Evolutionary conservation across 2,797 vertebrate genomes (phyloP).

Genomic region (Manis crassicaudata): DNA sequence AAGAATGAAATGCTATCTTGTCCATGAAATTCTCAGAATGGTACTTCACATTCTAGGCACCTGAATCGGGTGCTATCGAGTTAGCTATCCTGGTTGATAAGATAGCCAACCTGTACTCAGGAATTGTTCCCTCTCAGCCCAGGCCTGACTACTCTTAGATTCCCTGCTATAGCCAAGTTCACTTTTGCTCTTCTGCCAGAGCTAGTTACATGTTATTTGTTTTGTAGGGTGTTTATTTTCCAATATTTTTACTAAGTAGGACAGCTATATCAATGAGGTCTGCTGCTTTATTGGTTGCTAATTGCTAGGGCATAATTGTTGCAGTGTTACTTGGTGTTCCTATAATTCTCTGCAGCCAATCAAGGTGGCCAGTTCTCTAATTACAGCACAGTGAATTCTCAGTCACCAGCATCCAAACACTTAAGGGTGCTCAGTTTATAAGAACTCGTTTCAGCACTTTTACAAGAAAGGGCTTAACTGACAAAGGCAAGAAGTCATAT

Average conservation of each 20-base stretch:
- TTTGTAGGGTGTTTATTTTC: conserved; percentile 65
- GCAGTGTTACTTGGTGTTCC: conserved; percentile 28
- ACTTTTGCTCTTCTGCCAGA: neutral
- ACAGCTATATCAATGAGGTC: conserved; percentile 70
- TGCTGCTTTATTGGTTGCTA: conserved; percentile 74
- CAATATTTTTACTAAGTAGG: conserved; percentile 69
- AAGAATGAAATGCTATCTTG: fast-evolving
- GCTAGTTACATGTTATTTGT: conserved; percentile 52
- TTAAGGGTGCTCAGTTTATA: neutral
- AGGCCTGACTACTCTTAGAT: neutral
- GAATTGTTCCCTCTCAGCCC: neutral
- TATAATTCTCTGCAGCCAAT: conserved; percentile 67
- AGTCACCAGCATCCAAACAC: neutral
- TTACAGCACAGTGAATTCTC: neutral
- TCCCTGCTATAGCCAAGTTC: neutral
- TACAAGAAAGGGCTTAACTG: neutral
- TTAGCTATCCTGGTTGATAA: fast-evolving
- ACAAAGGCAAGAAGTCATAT: neutral
- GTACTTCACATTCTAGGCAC: neutral
- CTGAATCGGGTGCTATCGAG: fast-evolving
- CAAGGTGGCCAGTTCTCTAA: conserved; percentile 59
- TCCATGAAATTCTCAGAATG: neutral
- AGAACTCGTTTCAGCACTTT: neutral
- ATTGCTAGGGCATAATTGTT: conserved; percentile 67
- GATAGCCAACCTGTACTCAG: neutral